Evolutionary conservation across 2,113 vertebrate species (phyloP).

Genomic region (Litocranius walleri): DNA sequence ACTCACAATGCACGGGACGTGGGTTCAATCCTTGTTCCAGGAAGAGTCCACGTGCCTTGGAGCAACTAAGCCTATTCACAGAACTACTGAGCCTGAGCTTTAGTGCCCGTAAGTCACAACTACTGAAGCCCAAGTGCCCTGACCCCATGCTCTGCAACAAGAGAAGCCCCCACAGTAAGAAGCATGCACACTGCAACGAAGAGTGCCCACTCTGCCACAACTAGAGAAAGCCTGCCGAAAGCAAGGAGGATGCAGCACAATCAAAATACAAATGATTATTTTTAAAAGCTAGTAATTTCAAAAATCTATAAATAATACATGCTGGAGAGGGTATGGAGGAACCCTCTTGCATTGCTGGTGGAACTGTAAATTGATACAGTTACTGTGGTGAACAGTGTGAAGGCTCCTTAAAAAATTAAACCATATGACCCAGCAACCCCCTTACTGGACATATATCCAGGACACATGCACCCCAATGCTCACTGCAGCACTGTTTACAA

Average conservation of each 20-base stretch:
- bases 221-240: not conserved
- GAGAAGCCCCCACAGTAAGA: not conserved
- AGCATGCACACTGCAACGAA: not conserved
- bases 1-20: not conserved
- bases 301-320: not conserved
- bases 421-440: not conserved
- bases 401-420: not conserved
- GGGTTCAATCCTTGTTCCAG: not conserved
- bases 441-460: not conserved
- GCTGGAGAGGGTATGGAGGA: not conserved
- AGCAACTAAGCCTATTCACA: not conserved
- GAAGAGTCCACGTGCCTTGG: not conserved
- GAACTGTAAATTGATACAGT: not conserved
- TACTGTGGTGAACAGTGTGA: not conserved
- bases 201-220: not conserved
- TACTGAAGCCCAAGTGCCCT: not conserved
- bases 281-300: not conserved
- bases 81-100: not conserved
- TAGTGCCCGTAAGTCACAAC: not conserved
- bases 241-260: not conserved
- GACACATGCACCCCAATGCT: not conserved
- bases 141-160: not conserved
- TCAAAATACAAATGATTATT: not conserved
- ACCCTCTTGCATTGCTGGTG: not conserved
- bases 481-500: not conserved